Conservation (phyloP, 2,113 vertebrate genomes). For the Seriola dumerili region DNA sequence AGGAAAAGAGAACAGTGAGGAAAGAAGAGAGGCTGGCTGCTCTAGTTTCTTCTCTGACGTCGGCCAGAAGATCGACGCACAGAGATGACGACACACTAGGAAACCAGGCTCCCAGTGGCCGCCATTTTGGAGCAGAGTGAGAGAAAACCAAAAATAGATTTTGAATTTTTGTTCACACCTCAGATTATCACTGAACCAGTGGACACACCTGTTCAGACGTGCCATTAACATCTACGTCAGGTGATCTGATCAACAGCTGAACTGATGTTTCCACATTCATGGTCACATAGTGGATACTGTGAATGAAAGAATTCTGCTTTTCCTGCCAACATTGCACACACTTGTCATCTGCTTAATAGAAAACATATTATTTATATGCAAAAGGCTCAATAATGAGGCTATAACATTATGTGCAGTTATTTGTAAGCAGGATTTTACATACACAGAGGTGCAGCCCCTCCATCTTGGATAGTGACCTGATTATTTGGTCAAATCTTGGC, state of each 20-base stretch:
- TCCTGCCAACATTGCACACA: background rate
- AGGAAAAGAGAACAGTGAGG: background rate
- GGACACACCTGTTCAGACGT: background rate
- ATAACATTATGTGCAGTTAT: no score
- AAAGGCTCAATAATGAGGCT: background rate
- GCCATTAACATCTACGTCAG: background rate
- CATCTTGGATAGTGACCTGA: no score
- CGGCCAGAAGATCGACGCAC: background rate
- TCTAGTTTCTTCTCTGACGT: conserved; percentile 38
- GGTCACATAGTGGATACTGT: no score
- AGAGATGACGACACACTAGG: conserved; percentile 8
- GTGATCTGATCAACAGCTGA: background rate
- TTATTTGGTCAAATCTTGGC: no score
- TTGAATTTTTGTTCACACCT: background rate
- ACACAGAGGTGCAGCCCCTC: no score
- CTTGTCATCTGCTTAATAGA: no score
- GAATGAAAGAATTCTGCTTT: no score
- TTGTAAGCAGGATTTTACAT: background rate
- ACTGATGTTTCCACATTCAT: no score
- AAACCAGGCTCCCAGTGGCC: background rate
- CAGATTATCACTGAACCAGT: background rate
- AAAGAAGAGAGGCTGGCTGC: conserved; percentile 9
- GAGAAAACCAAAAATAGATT: background rate
- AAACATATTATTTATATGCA: no score
- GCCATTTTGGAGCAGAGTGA: conserved; percentile 31